These are phyloP conservation scores for Apis laboriosa DNA, from an alignment of 1,140 invertebrate genomes.

Conservation along the genomic window DNA sequence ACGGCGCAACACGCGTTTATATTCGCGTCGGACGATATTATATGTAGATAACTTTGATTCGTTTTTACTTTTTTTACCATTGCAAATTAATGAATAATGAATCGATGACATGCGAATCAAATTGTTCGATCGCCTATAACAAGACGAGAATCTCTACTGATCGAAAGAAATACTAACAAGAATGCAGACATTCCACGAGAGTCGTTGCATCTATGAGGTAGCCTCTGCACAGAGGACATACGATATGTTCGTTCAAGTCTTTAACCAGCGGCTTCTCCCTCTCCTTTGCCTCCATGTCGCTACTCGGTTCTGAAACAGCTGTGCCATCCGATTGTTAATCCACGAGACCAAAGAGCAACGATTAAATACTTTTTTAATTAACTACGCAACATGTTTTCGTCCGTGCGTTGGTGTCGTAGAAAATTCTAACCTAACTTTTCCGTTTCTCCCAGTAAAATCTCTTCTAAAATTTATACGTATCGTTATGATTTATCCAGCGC, in stretches of 20 bases:
- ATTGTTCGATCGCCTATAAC: neutral
- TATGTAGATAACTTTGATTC: too few species aligned
- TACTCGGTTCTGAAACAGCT: constrained; percentile 59
- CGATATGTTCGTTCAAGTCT: constrained; percentile 87
- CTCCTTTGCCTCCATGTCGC: constrained; percentile 61
- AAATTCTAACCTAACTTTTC: neutral
- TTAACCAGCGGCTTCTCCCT: constrained; percentile 74
- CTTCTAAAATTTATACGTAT: neutral
- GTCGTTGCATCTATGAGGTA: constrained; percentile 92
- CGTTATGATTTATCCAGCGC: neutral
- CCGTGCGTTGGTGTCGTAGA: too few species aligned
- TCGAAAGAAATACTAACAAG: constrained; percentile 84
- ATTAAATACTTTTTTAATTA: constrained; percentile 6
- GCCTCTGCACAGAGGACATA: constrained; percentile 88
- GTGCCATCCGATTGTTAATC: constrained; percentile 54
- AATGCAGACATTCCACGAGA: constrained; percentile 91
- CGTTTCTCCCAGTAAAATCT: neutral
- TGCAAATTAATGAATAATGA: constrained; percentile 30
- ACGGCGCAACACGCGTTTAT: neutral
- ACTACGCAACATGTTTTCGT: neutral
- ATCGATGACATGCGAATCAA: neutral
- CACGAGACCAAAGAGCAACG: neutral
- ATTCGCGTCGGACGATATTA: neutral
- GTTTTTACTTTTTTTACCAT: neutral
- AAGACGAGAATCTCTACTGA: neutral